These are phyloP conservation scores for Bellardia bayeri DNA, from an alignment of 2,888 invertebrate species.

Conservation along the genomic window DNA sequence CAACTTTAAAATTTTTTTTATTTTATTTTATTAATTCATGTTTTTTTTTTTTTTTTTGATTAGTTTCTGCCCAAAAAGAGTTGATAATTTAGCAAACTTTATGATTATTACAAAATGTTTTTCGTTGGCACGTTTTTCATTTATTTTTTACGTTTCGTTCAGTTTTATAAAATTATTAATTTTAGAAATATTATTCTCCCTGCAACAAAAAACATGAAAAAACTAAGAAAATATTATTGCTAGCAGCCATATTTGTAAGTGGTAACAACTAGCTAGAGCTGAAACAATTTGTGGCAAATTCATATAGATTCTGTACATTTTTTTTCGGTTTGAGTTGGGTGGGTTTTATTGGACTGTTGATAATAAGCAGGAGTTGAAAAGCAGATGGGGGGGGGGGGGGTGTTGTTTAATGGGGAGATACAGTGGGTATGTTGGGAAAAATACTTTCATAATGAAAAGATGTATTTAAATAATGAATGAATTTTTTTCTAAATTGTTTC, in stretches of 20 bases:
- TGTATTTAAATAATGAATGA: too few species aligned
- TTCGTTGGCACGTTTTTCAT: slow-evolving; percentile 62
- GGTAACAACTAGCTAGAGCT: slow-evolving; percentile 6
- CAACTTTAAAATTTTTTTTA: background rate
- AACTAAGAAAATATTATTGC: slow-evolving; percentile 17
- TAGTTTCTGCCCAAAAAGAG: slow-evolving; percentile 35
- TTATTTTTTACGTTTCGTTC: slow-evolving; percentile 40
- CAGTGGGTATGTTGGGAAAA: too few species aligned
- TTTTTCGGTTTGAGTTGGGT: background rate
- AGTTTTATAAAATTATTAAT: slow-evolving; percentile 46
- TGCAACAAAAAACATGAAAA: background rate
- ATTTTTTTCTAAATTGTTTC: too few species aligned
- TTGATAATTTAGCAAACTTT: slow-evolving; percentile 55
- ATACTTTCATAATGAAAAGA: too few species aligned
- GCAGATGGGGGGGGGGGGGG: too few species aligned
- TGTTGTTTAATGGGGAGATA: too few species aligned
- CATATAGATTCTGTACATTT: slow-evolving; percentile 11
- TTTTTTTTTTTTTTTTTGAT: slow-evolving; percentile 1
- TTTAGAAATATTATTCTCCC: slow-evolving; percentile 11
- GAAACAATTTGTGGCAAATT: slow-evolving; percentile 29
- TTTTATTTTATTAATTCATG: background rate
- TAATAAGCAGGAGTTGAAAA: background rate
- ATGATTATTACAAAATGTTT: slow-evolving; percentile 58
- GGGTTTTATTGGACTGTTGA: slow-evolving; percentile 18
- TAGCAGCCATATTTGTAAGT: slow-evolving; percentile 34